Percentiles rank a stretch among this genome's conserved stretches.
Conservation (phyloP, 2,113 vertebrate species). For the Notarius lentiginosus region DNA sequence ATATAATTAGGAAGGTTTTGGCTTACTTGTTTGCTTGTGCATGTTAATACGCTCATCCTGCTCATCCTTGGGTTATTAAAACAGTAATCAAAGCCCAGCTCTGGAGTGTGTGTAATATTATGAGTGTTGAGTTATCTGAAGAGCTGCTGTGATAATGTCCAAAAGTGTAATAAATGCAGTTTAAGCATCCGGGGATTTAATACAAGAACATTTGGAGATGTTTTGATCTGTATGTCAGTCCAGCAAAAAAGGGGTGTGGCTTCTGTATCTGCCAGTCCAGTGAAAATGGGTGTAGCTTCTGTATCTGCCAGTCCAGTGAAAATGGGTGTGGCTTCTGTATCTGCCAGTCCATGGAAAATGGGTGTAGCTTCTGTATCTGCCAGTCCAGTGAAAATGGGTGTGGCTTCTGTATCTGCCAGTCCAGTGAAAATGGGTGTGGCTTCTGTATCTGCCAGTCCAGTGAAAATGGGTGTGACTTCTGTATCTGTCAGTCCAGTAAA, state of each 20-base stretch:
- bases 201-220: neutral
- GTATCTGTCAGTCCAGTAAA: neutral
- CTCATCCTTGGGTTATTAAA: conserved; percentile 24
- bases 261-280: neutral
- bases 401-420: neutral
- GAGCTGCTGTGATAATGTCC: neutral
- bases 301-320: too few relatives aligned
- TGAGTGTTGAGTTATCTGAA: conserved; percentile 17
- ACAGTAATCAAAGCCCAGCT: conserved; percentile 6
- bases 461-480: neutral
- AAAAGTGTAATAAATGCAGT: neutral
- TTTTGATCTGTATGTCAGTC: neutral
- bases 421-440: too few relatives aligned
- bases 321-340: neutral
- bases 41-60: conserved; percentile 11
- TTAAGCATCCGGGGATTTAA: neutral
- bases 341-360: neutral
- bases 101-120: conserved; percentile 10
- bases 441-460: neutral
- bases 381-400: neutral
- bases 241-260: neutral
- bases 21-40: conserved; percentile 25
- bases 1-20: conserved; percentile 25
- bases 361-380: neutral
- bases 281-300: neutral